A percentile compares a stretch with the other conserved stretches of the same genome.
phyloP scores from a whole-genome alignment of 1,140 invertebrate species.

The Cataglyphis hispanica region DNA sequence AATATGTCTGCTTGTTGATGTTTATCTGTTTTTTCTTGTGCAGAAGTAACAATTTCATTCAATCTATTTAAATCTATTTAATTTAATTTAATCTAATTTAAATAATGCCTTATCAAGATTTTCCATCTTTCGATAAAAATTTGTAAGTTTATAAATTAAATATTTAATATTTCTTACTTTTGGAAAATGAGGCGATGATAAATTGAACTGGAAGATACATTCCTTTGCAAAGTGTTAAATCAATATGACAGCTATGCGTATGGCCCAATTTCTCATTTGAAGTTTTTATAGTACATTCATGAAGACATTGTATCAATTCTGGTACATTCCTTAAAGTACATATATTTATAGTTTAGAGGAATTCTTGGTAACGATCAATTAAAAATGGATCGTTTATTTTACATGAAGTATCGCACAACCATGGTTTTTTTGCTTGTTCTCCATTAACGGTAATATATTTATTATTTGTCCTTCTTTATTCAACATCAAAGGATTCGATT shows the following conservation, averaged over 20 bases:
- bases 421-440: neutral
- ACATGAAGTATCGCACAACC: neutral
- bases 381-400: neutral
- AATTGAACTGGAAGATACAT: no score
- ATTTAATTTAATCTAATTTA: no score
- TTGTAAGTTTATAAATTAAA: no score
- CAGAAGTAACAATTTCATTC: neutral
- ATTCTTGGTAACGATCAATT: neutral
- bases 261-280: conserved; percentile 59
- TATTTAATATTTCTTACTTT: no score
- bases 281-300: conserved; percentile 46
- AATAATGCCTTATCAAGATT: neutral
- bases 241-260: no score
- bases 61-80: neutral
- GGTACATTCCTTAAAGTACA: conserved; percentile 5
- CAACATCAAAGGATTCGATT: neutral
- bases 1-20: neutral
- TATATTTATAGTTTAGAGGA: neutral
- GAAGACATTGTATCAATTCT: neutral
- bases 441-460: neutral
- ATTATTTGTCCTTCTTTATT: neutral
- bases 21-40: conserved; percentile 4
- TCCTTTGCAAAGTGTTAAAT: no score
- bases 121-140: no score
- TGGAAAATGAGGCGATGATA: no score